These are phyloP conservation scores for Griposia aprilina DNA, from an alignment of 2,888 invertebrate species.

Conservation along the genomic window DNA sequence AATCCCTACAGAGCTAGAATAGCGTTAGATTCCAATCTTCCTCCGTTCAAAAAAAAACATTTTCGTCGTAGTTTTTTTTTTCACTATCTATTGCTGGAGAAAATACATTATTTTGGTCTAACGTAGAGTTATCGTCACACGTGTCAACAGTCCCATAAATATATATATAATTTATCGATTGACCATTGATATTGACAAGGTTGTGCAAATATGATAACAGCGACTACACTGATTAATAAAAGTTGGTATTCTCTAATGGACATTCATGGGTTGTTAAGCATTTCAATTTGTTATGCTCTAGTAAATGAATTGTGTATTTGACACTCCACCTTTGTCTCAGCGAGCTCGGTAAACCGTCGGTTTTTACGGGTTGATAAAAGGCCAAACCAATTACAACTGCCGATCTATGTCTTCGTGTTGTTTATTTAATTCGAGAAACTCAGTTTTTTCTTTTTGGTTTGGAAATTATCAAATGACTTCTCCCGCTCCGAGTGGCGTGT, in stretches of 20 bases:
- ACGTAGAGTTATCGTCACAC: background rate
- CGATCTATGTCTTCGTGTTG: too few relatives aligned
- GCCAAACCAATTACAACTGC: background rate
- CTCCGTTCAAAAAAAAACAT: background rate
- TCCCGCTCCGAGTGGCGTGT: too few relatives aligned
- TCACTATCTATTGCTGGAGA: background rate
- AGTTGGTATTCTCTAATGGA: background rate
- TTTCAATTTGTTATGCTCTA: background rate
- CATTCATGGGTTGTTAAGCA: background rate
- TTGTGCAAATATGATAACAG: conserved; percentile 6
- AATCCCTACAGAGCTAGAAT: background rate
- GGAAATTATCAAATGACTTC: too few relatives aligned
- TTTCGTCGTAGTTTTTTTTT: background rate
- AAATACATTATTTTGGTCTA: background rate
- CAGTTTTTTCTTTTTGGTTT: too few relatives aligned
- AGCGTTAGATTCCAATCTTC: background rate
- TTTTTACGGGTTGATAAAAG: background rate
- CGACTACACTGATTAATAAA: background rate
- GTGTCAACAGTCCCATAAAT: background rate
- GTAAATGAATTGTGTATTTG: background rate
- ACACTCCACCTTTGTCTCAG: background rate
- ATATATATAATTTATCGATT: conserved; percentile 5
- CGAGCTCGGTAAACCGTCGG: background rate
- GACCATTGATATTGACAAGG: conserved; percentile 30
- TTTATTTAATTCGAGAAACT: too few relatives aligned